Evolutionary conservation across 30 jellyfish, hydroid and myxozoan species (phyloP).

Genomic region (Cassiopea xamachana): DNA sequence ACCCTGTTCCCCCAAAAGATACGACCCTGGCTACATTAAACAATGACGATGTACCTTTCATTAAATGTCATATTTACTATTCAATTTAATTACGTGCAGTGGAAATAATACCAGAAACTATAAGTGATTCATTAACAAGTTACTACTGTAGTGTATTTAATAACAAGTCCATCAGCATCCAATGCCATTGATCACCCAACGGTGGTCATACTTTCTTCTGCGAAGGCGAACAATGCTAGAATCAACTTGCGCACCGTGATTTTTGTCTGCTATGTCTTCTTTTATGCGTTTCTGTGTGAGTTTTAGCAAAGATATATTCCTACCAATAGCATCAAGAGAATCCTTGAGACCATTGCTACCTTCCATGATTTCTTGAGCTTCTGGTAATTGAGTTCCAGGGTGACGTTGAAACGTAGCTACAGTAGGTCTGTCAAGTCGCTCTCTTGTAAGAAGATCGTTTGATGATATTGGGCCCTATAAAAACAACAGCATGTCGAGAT

Average conservation of each 20-base stretch:
- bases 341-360: slow-evolving; percentile 86
- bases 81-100: no score
- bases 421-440: slow-evolving; percentile 87
- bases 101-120: no score
- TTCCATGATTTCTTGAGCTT: slow-evolving; percentile 89
- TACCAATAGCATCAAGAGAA: slow-evolving; percentile 86
- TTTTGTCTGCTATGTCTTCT: slow-evolving; percentile 86
- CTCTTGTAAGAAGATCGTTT: slow-evolving; percentile 86
- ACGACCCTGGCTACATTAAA: no score
- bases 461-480: slow-evolving; percentile 94
- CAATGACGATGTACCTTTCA: no score
- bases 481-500: background rate
- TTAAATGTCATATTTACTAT: no score
- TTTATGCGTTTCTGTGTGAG: slow-evolving; percentile 78
- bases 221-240: slow-evolving; percentile 95
- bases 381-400: slow-evolving; percentile 95
- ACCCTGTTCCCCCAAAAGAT: no score
- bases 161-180: slow-evolving; percentile 37
- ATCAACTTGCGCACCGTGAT: slow-evolving; percentile 79
- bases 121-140: background rate
- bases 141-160: background rate
- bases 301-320: slow-evolving; percentile 86
- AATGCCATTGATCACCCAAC: slow-evolving; percentile 92
- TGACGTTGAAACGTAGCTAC: slow-evolving; percentile 85
- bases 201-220: slow-evolving; percentile 86